Conservation (phyloP, 2,888 invertebrate species). For the Ophion ellenae region DNA sequence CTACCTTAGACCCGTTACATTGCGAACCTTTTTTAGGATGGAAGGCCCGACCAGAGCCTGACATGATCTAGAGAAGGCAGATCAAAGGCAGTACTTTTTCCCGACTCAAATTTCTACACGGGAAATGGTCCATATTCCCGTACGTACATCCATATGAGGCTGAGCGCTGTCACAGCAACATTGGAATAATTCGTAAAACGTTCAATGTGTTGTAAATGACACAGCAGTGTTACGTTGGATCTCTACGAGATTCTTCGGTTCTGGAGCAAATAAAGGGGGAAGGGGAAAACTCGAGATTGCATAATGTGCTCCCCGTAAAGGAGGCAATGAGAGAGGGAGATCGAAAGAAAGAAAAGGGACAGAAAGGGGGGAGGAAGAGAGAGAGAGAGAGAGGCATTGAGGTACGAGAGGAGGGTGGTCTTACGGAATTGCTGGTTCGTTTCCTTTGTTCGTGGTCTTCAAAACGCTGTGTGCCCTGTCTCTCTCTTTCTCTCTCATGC, state of each 20-base stretch:
- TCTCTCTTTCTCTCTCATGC: background rate
- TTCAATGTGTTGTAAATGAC: background rate
- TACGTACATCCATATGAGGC: too few species aligned
- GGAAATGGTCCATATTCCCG: too few species aligned
- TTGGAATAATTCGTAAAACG: too few species aligned
- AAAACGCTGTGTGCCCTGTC: conserved; percentile 52
- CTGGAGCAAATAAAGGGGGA: background rate
- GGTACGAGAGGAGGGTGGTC: background rate
- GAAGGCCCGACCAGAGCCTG: too few species aligned
- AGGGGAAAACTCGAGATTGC: conserved; percentile 13
- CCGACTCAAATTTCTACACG: too few species aligned
- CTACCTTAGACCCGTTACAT: too few species aligned
- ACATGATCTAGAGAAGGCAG: too few species aligned
- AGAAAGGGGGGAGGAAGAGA: background rate
- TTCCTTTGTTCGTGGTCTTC: conserved; percentile 70
- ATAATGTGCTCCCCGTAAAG: background rate
- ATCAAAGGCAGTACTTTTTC: too few species aligned
- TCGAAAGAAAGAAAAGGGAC: background rate
- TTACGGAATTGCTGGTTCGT: conserved; percentile 12
- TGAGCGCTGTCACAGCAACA: too few species aligned
- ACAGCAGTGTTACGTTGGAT: background rate
- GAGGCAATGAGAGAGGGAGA: background rate
- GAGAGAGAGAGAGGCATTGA: background rate
- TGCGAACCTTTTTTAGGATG: too few species aligned
- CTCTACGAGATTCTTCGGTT: background rate